Base-by-base conservation (phyloP, 2,113 vertebrate genomes). In the Telmatochromis sp. region DNA sequence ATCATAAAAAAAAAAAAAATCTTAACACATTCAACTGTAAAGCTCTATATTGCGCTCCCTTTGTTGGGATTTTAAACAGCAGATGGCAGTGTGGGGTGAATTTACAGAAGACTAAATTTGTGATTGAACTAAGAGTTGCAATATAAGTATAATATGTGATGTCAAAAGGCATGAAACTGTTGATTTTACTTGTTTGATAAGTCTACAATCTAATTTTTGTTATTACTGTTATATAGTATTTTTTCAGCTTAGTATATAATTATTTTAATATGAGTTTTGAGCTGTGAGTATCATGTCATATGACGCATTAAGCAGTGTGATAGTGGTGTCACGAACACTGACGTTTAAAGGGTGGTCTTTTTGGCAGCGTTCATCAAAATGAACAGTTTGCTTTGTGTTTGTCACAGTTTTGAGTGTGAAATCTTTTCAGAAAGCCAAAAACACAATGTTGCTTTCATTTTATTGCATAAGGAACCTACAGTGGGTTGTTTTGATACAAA, bases 31-130 rank as follows among this genome's bases (percentile, higher is more conserved):
- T 33, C 21, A 55, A 51, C 15, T 57, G 4, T 51, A 7, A 28
- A 40, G 33, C 4, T 19, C 35, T 9, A 21, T 4, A 58, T 55
- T 17, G 23, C 4, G 15, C 70, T 28, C 23, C 42, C n/a, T 78
- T 73, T 79, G n/a, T 14, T 13, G 19, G 6, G 15, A 40, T 33
- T 33, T 13, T 4, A 85, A 79, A 87, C 94, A 94, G 83, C 86
- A 95, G 95, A 80, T 92, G 95, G 93, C 91, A 31, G 84, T 95
- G 89, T 91, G 37, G 91, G 21, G 47, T 88, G 80, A 81, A 54
- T 81, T 86, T 80, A 68, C 15, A 7, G 5, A 84, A 19, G 6
- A 49, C 42, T 37, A 33, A n/a, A 70, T 45, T 4, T 65, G 35
- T 40, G 15, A 73, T 35, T 21, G 19, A 78, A 78, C 42, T 47